Conservation (phyloP, 2,113 vertebrate genomes). For the Merops nubicus region DNA sequence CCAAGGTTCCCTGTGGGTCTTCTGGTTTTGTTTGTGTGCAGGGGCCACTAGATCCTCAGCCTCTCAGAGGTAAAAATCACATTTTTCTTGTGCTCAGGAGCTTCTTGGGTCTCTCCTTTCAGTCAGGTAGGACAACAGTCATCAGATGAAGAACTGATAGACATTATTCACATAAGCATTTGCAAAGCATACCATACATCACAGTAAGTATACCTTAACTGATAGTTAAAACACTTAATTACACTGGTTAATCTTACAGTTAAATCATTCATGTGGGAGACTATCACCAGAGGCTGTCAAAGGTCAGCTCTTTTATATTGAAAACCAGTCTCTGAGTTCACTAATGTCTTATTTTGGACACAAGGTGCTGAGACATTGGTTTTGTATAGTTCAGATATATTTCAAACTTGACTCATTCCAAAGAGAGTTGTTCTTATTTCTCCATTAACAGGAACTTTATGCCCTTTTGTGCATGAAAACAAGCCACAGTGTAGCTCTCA, state of each 20-base stretch:
- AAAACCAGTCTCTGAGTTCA: not conserved
- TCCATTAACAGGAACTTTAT: not conserved
- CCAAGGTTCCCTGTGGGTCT: rapidly evolving
- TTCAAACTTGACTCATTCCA: not conserved
- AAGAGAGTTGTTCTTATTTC: not conserved
- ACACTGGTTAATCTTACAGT: not conserved
- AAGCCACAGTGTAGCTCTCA: not conserved
- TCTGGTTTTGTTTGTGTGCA: not conserved
- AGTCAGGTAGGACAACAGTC: not conserved
- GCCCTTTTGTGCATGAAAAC: not conserved
- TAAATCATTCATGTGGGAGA: not conserved
- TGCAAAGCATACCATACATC: not conserved
- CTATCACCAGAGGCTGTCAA: not conserved
- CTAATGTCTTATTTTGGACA: not conserved
- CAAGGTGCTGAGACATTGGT: not conserved
- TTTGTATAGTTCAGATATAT: not conserved
- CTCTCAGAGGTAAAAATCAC: not conserved
- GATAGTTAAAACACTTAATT: not conserved
- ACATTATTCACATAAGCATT: not conserved
- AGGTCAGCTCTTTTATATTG: not conserved
- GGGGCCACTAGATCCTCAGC: not conserved
- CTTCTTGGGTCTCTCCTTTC: not conserved
- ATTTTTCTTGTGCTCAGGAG: not conserved
- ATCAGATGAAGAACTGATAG: not conserved
- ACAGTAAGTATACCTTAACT: not conserved